Percentiles rank a stretch among this genome's conserved stretches.
These are phyloP conservation scores for Aleiodes testaceus DNA, from an alignment of 2,888 invertebrate species.

Conservation along the genomic window DNA sequence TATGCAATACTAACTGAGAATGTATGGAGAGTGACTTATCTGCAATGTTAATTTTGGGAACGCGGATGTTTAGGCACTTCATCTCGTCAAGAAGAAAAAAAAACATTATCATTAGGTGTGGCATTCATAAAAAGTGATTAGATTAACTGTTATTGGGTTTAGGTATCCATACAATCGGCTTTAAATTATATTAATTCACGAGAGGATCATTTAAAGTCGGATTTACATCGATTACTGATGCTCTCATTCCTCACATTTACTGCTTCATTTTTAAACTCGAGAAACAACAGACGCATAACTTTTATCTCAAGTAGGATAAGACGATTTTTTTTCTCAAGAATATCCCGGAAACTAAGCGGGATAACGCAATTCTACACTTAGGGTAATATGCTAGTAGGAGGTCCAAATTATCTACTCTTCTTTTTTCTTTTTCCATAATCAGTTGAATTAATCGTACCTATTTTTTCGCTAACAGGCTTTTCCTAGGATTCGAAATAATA, in stretches of 20 bases:
- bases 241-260: background rate
- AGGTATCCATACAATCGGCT: slow-evolving; percentile 24
- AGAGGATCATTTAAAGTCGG: background rate
- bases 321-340: no score
- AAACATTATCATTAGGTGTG: slow-evolving; percentile 18
- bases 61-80: slow-evolving; percentile 29
- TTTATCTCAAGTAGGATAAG: no score
- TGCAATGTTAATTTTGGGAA: slow-evolving; percentile 41
- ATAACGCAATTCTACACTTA: no score
- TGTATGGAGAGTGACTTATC: slow-evolving; percentile 29
- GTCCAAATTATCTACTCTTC: no score
- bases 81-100: slow-evolving; percentile 19
- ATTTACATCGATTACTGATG: slow-evolving; percentile 20
- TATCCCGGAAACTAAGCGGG: no score
- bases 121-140: slow-evolving; percentile 9
- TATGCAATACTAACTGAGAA: slow-evolving; percentile 29
- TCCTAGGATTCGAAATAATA: no score
- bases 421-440: no score
- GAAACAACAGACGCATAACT: no score
- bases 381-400: no score
- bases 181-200: background rate
- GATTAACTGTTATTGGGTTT: slow-evolving; percentile 19
- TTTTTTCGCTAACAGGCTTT: no score
- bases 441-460: no score
- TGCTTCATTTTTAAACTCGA: background rate